Conservation (phyloP, 2,888 invertebrate genomes). For the Cephalotes varians region DNA sequence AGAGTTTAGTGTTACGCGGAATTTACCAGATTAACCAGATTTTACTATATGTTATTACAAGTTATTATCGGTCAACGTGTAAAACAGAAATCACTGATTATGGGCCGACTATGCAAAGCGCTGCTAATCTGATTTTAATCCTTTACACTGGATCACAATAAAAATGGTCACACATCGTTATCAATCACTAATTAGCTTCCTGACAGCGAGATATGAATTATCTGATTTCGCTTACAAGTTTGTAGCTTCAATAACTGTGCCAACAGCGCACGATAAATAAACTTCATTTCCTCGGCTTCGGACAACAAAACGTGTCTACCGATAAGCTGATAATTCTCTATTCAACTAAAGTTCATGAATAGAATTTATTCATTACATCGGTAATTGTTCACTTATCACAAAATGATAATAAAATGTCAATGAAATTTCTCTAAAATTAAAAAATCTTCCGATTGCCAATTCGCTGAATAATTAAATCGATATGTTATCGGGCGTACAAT, state of each 20-base stretch:
- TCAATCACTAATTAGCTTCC: background rate
- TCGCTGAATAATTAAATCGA: constrained; percentile 14
- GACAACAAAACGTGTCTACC: constrained; percentile 12
- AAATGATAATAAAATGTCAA: background rate
- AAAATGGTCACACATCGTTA: background rate
- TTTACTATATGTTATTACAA: background rate
- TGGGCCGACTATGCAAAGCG: background rate
- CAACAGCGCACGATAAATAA: constrained; percentile 15
- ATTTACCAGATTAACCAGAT: background rate
- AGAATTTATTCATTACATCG: constrained; percentile 2
- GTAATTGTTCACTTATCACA: constrained; percentile 24
- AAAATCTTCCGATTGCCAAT: background rate
- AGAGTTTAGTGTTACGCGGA: background rate
- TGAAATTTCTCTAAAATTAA: background rate
- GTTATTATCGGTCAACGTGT: background rate
- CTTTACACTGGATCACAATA: background rate
- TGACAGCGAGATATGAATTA: background rate
- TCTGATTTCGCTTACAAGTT: background rate
- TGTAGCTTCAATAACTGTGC: background rate
- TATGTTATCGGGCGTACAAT: background rate
- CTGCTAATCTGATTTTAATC: constrained; percentile 10
- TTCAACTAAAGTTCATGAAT: constrained; percentile 17
- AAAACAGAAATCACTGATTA: constrained; percentile 2
- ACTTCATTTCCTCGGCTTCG: constrained; percentile 2
- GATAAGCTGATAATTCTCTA: constrained; percentile 25